Evolutionary conservation across 2,888 invertebrate genomes (phyloP), one percentile per base, ranked within the genome.

Genomic region (Himalopsyche kuldschensis): DNA sequence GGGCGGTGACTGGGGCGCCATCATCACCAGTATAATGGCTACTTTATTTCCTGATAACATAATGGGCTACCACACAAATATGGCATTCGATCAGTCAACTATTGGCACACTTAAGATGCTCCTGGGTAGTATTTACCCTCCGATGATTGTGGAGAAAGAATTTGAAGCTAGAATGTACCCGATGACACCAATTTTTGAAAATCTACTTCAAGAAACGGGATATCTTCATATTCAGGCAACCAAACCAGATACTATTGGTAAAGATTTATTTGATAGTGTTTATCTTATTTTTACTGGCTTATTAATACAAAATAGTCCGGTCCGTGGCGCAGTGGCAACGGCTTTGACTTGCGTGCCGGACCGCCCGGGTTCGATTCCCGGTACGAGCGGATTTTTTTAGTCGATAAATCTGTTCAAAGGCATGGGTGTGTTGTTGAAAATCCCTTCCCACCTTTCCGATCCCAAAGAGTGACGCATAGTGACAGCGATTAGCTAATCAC

Each of bases 211-310:
- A 86, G 93, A 94, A 88, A 87, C 87, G n/a, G 94, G 94, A 0
- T 94, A 94, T 87, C 88, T 95, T 87, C 97, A 97, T 88, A 86
- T 97, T 5, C 97, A 98, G 88, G 93, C 96, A 0, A 97, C 97
- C 0, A 97, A 97, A 89, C 97, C 98, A 17, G 97, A 98, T 88
- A 97, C 97, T 0, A 90, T 96, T 86, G 97, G 97, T 95, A 88
- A 89, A 91, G 87, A 85, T n/a, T 46, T 5, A 78, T 89, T 6
- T 32, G 32, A 4, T 32, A 32, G 2, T 20, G 2, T 78, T 24
- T 11, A 20, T 89, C 89, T 89, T 86, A 87, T 87, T 86, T 6
- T 46, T 15, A 20, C 24, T 46, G 11, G 6, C 46, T 55, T 5
- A 4, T 6, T 32, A 32, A 32, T 32, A 32, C 32, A 32, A 32